Evolutionary conservation across 2,797 vertebrate genomes (phyloP), one percentile per base, ranked within the genome.

Genomic region (Sebastes diploproa): DNA sequence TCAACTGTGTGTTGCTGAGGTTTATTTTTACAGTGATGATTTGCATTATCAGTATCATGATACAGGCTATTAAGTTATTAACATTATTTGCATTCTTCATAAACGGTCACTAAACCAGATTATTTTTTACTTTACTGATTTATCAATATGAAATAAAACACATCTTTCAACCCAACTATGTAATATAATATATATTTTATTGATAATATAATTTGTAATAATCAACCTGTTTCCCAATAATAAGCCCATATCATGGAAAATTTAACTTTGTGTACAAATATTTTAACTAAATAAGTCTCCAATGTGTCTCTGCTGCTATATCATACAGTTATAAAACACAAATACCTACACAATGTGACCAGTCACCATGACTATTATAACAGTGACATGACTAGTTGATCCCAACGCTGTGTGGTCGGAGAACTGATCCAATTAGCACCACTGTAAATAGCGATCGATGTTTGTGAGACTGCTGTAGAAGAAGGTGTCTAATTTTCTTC

Each of bases 1-100:
- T 1, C 38, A 42, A 0, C 14, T 42, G 0, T 16, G 0, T 36
- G 38, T 0, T 16, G 14, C 14, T 42, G 38, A 42, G 38, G 38
- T 42, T 42, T 42, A 16, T 42, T 42, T 42, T 42, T 42, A 42
- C 38, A 42, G 38, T 42, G 38, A 16, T 0, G 38, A 42, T n/a
- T 54, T 3, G 16, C 42, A 46, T 46, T 36, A 36, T 36, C 34
- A 18, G 16, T 46, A 46, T 3, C 42, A 18, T 46, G 16, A 46
- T 46, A 46, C 16, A 18, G 42, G 42, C 42, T 46, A 18, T 46
- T 1, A 46, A 46, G 42, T 46, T 46, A 18, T 18, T 46, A 46
- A 46, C 42, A 46, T 29, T 30, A 46, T 29, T 30, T 22, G 52
- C 1, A 54, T 54, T 54, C 52, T 52, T 52, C 8, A 52, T 16